Evolutionary conservation across 2,113 vertebrate genomes (phyloP).

Genomic region (Taurulus bubalis): DNA sequence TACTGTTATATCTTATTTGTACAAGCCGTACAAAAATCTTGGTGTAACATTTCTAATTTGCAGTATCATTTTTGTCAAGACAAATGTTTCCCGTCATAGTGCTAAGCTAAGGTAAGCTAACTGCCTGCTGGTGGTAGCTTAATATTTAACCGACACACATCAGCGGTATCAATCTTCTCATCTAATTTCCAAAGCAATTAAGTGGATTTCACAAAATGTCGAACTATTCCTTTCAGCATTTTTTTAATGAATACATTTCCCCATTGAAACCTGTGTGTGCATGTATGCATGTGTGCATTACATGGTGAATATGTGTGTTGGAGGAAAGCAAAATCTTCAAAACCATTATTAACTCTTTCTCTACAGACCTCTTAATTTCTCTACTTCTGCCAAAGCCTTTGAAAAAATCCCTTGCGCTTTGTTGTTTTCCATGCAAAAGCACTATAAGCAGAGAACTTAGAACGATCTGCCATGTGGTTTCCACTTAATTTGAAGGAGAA

Average conservation of each 20-base stretch:
- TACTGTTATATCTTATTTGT: not conserved
- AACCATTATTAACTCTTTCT: slow-evolving; percentile 46
- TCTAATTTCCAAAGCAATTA: not conserved
- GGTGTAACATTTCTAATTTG: not conserved
- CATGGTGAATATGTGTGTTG: not conserved
- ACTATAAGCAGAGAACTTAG: slow-evolving; percentile 28
- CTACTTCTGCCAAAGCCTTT: slow-evolving; percentile 43
- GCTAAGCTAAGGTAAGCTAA: not conserved
- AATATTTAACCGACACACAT: not conserved
- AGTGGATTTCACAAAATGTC: not conserved
- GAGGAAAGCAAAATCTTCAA: slow-evolving; percentile 8
- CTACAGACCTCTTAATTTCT: slow-evolving; percentile 27
- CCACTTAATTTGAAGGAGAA: slow-evolving; percentile 51
- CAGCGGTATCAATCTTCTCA: not conserved
- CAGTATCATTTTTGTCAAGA: not conserved
- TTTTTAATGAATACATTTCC: not conserved
- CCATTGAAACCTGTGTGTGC: not conserved
- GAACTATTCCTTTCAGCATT: not conserved
- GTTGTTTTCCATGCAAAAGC: slow-evolving; percentile 57
- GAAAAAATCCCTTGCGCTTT: slow-evolving; percentile 54
- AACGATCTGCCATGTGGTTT: slow-evolving; percentile 31
- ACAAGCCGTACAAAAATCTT: not conserved
- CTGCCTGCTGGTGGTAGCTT: not conserved
- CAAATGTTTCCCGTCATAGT: not conserved
- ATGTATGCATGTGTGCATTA: not conserved